Evolutionary conservation across 1,140 invertebrate genomes (phyloP).

Genomic region (Drosophila azteca): DNA sequence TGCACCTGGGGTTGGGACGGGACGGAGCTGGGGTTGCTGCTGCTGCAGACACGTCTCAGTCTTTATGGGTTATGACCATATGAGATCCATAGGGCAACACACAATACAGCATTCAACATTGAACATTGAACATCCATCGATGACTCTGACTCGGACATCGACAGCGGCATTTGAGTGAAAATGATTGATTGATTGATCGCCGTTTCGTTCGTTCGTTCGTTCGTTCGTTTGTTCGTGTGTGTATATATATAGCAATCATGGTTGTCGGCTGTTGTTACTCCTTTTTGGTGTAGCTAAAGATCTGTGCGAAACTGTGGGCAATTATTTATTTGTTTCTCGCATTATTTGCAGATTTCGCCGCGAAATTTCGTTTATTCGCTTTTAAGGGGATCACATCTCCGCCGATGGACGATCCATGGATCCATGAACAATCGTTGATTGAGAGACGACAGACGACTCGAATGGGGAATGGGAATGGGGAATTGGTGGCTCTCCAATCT

Average conservation of each 20-base stretch:
- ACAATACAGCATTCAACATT: constrained; percentile 10
- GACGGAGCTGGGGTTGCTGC: constrained; percentile 18
- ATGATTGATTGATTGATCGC: constrained; percentile 80
- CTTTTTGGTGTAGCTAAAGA: constrained; percentile 71
- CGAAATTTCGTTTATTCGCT: constrained; percentile 65
- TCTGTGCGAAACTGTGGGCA: constrained; percentile 61
- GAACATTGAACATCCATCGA: constrained; percentile 25
- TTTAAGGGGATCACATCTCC: constrained; percentile 44
- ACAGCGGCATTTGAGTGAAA: constrained; percentile 72
- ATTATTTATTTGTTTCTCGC: constrained; percentile 68
- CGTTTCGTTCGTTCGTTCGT: constrained; percentile 6
- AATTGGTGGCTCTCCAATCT: constrained; percentile 41
- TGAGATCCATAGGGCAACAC: constrained; percentile 75
- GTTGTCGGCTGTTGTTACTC: constrained; percentile 64
- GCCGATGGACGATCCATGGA: not conserved
- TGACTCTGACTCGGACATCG: constrained; percentile 10
- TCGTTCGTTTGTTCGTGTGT: not conserved
- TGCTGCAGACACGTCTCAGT: constrained; percentile 26
- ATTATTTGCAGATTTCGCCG: constrained; percentile 66
- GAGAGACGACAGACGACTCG: constrained; percentile 12
- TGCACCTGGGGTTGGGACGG: constrained; percentile 17
- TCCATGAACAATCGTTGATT: constrained; percentile 38
- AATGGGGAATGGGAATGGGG: constrained; percentile 32
- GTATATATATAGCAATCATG: constrained; percentile 31
- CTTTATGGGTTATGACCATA: constrained; percentile 76